Evolutionary conservation across 2,113 vertebrate genomes (phyloP).

Genomic region (Ceratotherium simum): DNA sequence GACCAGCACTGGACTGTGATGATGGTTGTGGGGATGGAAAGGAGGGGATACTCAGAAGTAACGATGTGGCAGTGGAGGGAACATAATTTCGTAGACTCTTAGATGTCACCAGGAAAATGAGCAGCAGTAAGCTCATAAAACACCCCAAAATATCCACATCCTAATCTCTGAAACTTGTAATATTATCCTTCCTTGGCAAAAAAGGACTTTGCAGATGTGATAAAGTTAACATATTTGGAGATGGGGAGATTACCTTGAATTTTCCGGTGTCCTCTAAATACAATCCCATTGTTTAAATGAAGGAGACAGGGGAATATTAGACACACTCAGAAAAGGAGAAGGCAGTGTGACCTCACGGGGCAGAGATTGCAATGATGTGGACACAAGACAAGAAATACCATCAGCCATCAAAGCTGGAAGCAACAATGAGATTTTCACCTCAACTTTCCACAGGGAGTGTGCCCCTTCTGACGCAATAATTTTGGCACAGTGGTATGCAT

Average conservation of each 20-base stretch:
- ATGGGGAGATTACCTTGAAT: neutral
- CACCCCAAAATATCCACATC: neutral
- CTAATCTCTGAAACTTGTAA: neutral
- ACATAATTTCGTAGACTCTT: neutral
- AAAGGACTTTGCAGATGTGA: neutral
- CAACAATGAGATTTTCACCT: neutral
- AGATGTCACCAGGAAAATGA: neutral
- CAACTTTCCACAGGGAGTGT: neutral
- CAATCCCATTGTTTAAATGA: neutral
- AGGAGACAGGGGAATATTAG: neutral
- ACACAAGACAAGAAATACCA: neutral
- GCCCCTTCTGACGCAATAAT: neutral
- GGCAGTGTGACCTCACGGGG: neutral
- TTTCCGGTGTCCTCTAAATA: neutral
- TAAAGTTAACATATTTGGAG: neutral
- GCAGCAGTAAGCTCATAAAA: neutral
- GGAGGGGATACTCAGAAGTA: no score
- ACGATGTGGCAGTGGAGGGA: neutral
- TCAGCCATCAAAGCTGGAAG: neutral
- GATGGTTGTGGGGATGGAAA: neutral
- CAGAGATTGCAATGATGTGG: neutral
- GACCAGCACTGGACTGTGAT: neutral
- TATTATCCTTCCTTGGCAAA: neutral
- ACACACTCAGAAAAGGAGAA: neutral
- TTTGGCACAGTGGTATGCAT: neutral